Evolutionary conservation across 2,113 vertebrate species (phyloP), one percentile per base, ranked within the genome.

Genomic region (Hippoglossus stenolepis): DNA sequence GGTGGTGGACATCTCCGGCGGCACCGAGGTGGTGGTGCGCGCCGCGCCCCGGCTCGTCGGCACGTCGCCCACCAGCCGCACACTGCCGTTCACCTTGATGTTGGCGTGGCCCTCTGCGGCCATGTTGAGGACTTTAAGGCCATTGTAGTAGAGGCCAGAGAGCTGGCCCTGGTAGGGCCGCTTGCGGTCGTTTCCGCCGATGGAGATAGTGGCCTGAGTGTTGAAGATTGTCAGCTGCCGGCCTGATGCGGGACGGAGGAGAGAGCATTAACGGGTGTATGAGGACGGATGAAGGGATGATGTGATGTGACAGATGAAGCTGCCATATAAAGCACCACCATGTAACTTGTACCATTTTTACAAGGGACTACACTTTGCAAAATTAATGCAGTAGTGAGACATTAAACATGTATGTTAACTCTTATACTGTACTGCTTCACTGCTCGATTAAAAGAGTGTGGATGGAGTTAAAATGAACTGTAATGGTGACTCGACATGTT

Each of bases 181-280:
- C 86, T 96, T 96, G 89, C 96, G 95, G 94, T 98, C 96, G 69
- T 96, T 98, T 49, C 97, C 97, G 5, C 98, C 98, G 51, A 99
- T 97, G 88, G 97, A 96, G 94, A 99, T 99, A 79, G 97, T 96
- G 68, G 98, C 98, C 94, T 99, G 98, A 92, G 97, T 99, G 96
- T 99, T 99, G 96, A 99, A 99, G 96, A 99, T 99, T 82, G 98
- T 99, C 94, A 99, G 93, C 95, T 98, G 97, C 73, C 98, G 97
- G 90, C 98, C 98, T 96, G 91, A 53, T 6, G 38, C 21, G 20
- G 66, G 80, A 45, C 58, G 59, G 58, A 64, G 31, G 82, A 8
- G 0, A 61, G 4, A 65, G 17, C 12, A 15, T 72, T 38, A 14
- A 59, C 2, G 56, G n/a, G 18, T 21, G 73, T 12, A n/a, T 11